Conservation (phyloP, 2,888 invertebrate species). For the Lasioglossum zephyrum region DNA sequence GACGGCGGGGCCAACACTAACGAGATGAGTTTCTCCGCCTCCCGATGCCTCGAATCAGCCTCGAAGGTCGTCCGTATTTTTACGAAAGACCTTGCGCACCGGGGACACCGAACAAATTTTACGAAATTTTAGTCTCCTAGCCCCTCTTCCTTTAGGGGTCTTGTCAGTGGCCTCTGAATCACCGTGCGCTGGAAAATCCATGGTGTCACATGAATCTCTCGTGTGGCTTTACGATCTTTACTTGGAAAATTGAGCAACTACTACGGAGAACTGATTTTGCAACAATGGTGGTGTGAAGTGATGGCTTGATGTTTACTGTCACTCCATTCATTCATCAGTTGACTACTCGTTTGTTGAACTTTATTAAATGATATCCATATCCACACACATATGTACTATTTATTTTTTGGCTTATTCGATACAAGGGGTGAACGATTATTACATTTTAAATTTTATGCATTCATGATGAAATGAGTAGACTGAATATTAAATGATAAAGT, state of each 20-base stretch:
- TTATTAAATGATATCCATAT: background rate
- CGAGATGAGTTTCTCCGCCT: conserved; percentile 76
- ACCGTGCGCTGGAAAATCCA: conserved; percentile 3
- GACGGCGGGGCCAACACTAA: conserved; percentile 76
- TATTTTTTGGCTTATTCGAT: background rate
- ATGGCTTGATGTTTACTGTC: background rate
- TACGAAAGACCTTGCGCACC: conserved; percentile 67
- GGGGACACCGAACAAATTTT: conserved; percentile 48
- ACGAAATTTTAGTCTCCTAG: conserved; percentile 52
- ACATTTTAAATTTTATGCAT: too few species aligned
- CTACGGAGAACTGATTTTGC: background rate
- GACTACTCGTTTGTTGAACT: background rate
- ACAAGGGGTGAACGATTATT: background rate
- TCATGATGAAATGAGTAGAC: too few species aligned
- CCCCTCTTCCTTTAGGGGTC: background rate
- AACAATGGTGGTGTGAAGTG: background rate
- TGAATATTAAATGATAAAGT: background rate
- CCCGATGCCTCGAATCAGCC: conserved; percentile 72
- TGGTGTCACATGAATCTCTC: background rate
- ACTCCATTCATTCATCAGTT: background rate
- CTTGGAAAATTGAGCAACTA: conserved; percentile 22
- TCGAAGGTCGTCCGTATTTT: conserved; percentile 81
- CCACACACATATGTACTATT: too few species aligned
- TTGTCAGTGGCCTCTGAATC: background rate
- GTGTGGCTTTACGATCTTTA: background rate